Evolutionary conservation across 1,140 invertebrate genomes (phyloP).

Genomic region (Pinna nobilis): DNA sequence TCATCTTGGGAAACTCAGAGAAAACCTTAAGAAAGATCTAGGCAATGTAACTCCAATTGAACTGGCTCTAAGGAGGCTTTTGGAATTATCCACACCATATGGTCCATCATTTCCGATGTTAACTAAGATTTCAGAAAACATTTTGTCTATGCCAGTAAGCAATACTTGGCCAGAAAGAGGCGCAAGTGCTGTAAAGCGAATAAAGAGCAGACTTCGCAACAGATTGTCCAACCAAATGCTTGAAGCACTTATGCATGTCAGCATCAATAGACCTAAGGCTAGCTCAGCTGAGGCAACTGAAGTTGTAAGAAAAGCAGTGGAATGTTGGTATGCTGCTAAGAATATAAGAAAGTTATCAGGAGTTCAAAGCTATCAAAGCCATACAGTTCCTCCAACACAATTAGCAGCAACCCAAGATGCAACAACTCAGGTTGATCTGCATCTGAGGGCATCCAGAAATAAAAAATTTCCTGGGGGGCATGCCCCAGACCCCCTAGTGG

Average conservation of each 20-base stretch:
- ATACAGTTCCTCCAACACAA: no score
- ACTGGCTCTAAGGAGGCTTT: neutral
- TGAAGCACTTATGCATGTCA: slow-evolving; percentile 15
- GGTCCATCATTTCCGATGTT: neutral
- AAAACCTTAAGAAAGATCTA: no score
- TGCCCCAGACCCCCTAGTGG: no score
- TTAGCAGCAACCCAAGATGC: no score
- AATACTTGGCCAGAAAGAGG: slow-evolving; percentile 35
- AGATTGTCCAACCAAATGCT: slow-evolving; percentile 19
- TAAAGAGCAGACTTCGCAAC: slow-evolving; percentile 15
- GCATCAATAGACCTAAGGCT: slow-evolving; percentile 1
- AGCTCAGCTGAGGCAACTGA: neutral
- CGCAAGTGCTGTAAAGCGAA: slow-evolving; percentile 1
- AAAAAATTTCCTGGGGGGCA: no score
- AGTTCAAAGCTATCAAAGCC: no score
- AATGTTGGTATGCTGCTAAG: neutral
- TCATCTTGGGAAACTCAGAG: slow-evolving; percentile 13
- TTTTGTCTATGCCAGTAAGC: slow-evolving; percentile 23
- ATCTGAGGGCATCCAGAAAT: no score
- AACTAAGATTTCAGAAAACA: slow-evolving; percentile 6
- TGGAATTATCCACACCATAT: neutral
- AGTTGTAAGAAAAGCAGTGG: neutral
- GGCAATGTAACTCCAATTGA: neutral
- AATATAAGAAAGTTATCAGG: neutral
- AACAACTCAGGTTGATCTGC: no score